Evolutionary conservation across 2,797 vertebrate genomes (phyloP).

Genomic region (Dallia pectoralis): DNA sequence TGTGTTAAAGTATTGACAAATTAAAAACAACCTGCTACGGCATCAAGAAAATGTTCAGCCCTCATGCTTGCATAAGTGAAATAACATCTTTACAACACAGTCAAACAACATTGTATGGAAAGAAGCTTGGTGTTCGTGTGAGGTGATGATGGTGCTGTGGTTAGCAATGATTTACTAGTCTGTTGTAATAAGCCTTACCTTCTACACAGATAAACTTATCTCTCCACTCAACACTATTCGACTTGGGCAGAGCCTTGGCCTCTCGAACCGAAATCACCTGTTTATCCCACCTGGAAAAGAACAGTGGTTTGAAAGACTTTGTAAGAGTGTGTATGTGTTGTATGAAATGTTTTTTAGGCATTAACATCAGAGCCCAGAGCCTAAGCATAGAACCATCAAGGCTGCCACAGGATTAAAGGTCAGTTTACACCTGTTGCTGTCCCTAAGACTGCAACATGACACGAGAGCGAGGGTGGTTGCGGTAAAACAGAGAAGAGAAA

Average conservation of each 20-base stretch:
- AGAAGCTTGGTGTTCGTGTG: background rate
- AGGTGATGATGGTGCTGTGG: background rate
- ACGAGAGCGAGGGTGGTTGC: constrained; percentile 56
- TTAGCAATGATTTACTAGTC: background rate
- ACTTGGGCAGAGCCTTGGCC: constrained; percentile 83
- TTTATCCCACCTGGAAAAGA: constrained; percentile 81
- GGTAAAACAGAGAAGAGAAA: constrained; percentile 30
- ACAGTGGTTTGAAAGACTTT: constrained; percentile 4
- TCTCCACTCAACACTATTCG: constrained; percentile 81
- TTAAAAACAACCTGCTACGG: background rate
- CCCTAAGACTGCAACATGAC: constrained; percentile 70
- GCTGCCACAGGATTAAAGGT: constrained; percentile 60
- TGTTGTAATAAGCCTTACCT: constrained; percentile 72
- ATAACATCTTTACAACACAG: background rate
- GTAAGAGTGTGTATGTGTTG: background rate
- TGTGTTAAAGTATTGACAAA: background rate
- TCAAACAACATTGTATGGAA: background rate
- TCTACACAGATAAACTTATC: constrained; percentile 94
- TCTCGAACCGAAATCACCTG: constrained; percentile 90
- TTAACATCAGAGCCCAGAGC: background rate
- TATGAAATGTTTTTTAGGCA: background rate
- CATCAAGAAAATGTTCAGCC: background rate
- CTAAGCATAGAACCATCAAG: constrained; percentile 36
- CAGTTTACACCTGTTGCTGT: constrained; percentile 72
- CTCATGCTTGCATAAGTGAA: background rate